Percentiles rank a stretch among this genome's conserved stretches.
These are phyloP conservation scores for Pelobates fuscus DNA, from an alignment of 2,113 vertebrate species.

Conservation along the genomic window DNA sequence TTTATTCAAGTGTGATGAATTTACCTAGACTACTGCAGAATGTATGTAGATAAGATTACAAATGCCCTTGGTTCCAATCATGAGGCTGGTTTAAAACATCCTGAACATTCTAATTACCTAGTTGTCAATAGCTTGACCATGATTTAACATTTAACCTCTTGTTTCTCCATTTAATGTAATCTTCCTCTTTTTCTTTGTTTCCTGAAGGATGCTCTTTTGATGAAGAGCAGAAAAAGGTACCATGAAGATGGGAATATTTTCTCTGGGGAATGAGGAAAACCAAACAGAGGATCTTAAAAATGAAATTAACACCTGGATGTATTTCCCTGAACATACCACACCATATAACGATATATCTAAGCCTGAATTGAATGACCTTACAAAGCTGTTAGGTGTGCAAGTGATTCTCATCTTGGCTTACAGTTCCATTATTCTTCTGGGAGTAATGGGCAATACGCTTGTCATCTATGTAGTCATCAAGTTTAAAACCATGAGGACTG, in stretches of 20 bases:
- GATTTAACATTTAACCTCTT: constrained; percentile 1
- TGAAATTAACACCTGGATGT: constrained; percentile 58
- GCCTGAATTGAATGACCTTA: constrained; percentile 82
- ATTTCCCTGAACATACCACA: constrained; percentile 57
- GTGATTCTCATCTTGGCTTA: constrained; percentile 88
- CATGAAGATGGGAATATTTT: constrained; percentile 66
- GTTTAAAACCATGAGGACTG: constrained; percentile 87
- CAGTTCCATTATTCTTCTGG: constrained; percentile 87
- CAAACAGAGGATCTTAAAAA: constrained; percentile 63
- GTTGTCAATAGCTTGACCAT: constrained; percentile 20
- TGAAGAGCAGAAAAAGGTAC: constrained; percentile 22
- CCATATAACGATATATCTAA: constrained; percentile 60
- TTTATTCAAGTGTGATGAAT: background rate
- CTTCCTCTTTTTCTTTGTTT: background rate
- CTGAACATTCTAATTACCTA: constrained; percentile 22
- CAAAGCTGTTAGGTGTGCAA: constrained; percentile 81
- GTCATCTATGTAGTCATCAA: constrained; percentile 90
- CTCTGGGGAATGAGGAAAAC: constrained; percentile 66
- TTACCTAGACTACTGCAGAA: constrained; percentile 1
- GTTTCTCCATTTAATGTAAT: constrained; percentile 1
- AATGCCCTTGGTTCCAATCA: constrained; percentile 12
- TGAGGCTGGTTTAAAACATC: background rate
- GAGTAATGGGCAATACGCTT: constrained; percentile 85
- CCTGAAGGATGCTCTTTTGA: constrained; percentile 17
- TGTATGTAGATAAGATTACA: constrained; percentile 23